phyloP scores from a whole-genome alignment of 92 coral and sea anemone species.

The Scolanthus callimorphus region DNA sequence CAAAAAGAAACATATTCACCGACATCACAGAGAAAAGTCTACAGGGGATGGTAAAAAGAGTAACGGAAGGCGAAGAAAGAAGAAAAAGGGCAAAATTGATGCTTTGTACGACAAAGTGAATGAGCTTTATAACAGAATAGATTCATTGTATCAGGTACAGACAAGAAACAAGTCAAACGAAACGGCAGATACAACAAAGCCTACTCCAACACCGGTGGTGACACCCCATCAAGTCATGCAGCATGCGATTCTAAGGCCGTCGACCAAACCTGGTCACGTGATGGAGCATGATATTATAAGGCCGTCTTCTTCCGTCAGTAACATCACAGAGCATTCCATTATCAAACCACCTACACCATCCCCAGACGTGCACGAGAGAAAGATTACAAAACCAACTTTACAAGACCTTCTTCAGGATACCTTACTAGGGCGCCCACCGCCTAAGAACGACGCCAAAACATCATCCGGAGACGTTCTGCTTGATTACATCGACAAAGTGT shows the following conservation, averaged over 20 bases:
- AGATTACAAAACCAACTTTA: not conserved
- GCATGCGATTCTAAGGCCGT: conserved; percentile 11
- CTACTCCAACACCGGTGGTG: not conserved
- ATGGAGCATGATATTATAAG: not conserved
- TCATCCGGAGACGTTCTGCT: conserved; percentile 25
- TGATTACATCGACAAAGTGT: conserved; percentile 47
- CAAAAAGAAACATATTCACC: not conserved
- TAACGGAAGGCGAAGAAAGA: not conserved
- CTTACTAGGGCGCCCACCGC: conserved; percentile 14
- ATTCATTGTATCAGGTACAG: conserved; percentile 18
- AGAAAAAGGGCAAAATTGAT: conserved; percentile 21
- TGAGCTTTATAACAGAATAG: conserved; percentile 21
- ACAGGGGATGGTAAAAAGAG: conserved; percentile 12
- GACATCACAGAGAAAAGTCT: conserved; percentile 14
- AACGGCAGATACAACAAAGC: not conserved
- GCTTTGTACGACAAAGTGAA: conserved; percentile 49
- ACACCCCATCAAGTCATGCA: conserved; percentile 18
- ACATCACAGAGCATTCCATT: conserved; percentile 29
- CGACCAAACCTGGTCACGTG: not conserved
- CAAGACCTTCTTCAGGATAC: conserved; percentile 2
- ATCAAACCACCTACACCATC: conserved; percentile 6
- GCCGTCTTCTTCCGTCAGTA: not conserved
- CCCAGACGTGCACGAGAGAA: not conserved
- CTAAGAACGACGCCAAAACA: conserved; percentile 13
- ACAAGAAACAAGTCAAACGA: not conserved